These are phyloP conservation scores for Cydia pomonella DNA, from an alignment of 1,140 invertebrate species.

Conservation along the genomic window DNA sequence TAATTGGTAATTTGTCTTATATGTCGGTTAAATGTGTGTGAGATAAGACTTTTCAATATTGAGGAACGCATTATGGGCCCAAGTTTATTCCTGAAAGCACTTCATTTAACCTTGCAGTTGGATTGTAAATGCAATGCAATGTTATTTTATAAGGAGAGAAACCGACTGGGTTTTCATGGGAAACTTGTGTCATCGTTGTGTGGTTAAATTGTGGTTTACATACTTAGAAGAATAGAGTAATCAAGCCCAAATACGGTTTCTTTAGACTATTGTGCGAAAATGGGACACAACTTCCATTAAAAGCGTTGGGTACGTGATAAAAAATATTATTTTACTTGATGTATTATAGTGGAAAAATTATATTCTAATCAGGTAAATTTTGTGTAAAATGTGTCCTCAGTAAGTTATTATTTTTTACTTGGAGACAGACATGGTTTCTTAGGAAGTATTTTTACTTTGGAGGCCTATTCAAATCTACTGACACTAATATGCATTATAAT, in stretches of 20 bases:
- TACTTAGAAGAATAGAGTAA: conserved; percentile 12
- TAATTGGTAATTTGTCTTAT: not conserved
- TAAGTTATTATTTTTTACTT: too few relatives aligned
- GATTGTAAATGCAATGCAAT: conserved; percentile 1
- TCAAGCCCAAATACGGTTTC: not conserved
- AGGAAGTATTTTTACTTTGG: too few relatives aligned
- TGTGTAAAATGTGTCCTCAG: too few relatives aligned
- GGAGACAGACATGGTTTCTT: too few relatives aligned
- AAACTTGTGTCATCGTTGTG: conserved; percentile 16
- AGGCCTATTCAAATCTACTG: too few relatives aligned
- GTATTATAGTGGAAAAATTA: not conserved
- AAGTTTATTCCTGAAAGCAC: conserved; percentile 26
- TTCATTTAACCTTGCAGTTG: conserved; percentile 26
- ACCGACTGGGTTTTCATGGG: not conserved
- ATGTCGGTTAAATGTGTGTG: not conserved
- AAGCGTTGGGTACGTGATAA: not conserved
- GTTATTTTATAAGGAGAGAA: not conserved
- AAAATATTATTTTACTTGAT: not conserved
- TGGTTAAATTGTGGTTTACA: not conserved
- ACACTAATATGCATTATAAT: too few relatives aligned
- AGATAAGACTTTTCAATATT: not conserved
- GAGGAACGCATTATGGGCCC: conserved; percentile 10
- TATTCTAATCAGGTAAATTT: not conserved
- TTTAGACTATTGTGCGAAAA: not conserved
- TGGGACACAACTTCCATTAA: not conserved